Conservation (phyloP, 2,888 invertebrate species). For the Branchinecta sandiegonensis region DNA sequence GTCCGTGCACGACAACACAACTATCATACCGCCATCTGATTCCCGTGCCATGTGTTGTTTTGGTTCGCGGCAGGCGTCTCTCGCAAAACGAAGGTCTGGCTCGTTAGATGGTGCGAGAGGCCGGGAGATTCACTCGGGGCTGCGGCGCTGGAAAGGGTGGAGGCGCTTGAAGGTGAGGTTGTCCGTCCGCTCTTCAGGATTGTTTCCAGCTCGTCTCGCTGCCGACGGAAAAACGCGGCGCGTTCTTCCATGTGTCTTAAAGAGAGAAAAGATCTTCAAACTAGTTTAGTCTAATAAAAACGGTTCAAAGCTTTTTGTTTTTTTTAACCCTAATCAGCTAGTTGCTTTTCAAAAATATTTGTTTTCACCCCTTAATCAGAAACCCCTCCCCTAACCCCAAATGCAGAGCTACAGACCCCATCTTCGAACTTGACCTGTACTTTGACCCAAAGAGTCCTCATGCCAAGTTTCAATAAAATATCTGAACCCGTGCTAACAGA, state of each 20-base stretch:
- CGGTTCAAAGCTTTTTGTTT: too few species aligned
- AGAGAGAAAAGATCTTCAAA: background rate
- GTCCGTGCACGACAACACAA: conserved; percentile 2
- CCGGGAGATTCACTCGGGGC: background rate
- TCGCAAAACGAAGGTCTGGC: background rate
- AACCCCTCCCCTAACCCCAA: too few species aligned
- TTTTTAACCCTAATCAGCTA: too few species aligned
- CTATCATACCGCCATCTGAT: conserved; percentile 5
- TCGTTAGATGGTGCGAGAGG: background rate
- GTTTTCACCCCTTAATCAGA: too few species aligned
- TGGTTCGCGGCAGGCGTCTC: background rate
- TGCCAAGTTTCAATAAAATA: too few species aligned
- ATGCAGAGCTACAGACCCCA: too few species aligned
- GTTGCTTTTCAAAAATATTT: too few species aligned
- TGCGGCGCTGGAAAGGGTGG: background rate
- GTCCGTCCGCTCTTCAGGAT: background rate
- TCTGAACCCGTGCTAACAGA: too few species aligned
- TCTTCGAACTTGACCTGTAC: too few species aligned
- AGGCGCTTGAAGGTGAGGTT: background rate
- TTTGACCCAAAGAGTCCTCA: too few species aligned
- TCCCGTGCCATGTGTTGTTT: background rate
- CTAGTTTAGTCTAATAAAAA: too few species aligned
- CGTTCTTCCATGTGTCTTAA: conserved; percentile 7
- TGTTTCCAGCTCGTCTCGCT: background rate
- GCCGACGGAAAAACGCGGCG: background rate